phyloP scores from a whole-genome alignment of 1,140 invertebrate species.

The Megathymus violae region DNA sequence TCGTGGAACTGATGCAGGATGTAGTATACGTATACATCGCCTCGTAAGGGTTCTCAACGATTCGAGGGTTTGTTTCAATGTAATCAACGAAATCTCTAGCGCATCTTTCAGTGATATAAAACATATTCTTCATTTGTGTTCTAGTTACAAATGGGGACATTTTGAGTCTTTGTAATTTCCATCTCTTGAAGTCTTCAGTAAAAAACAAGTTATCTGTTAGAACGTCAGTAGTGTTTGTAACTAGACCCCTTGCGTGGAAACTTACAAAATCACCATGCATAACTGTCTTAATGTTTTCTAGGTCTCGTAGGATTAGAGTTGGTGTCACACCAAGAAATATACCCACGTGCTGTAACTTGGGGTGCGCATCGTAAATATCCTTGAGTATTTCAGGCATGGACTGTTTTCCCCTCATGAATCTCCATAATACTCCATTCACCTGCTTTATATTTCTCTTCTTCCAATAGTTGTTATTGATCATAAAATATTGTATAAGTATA shows the following conservation, averaged over 20 bases:
- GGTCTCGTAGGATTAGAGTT: conserved; percentile 60
- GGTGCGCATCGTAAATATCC: conserved; percentile 46
- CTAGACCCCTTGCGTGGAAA: conserved; percentile 65
- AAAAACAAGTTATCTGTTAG: conserved; percentile 70
- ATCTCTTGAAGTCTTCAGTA: conserved; percentile 61
- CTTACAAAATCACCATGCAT: conserved; percentile 80
- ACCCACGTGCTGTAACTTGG: conserved; percentile 44
- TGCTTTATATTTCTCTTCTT: conserved; percentile 47
- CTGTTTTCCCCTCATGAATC: conserved; percentile 41
- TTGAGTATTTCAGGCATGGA: conserved; percentile 49
- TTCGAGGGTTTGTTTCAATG: conserved; percentile 39
- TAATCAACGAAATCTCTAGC: conserved; percentile 49
- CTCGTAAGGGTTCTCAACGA: conserved; percentile 43
- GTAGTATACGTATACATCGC: conserved; percentile 47
- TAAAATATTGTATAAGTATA: conserved; percentile 26
- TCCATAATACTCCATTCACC: conserved; percentile 39
- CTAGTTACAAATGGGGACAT: conserved; percentile 66
- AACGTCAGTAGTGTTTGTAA: conserved; percentile 60
- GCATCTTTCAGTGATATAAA: conserved; percentile 61
- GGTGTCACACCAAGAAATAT: conserved; percentile 38
- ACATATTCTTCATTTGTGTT: conserved; percentile 78
- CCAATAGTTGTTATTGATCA: conserved; percentile 50
- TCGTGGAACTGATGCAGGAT: conserved; percentile 43
- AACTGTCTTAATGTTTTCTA: conserved; percentile 82
- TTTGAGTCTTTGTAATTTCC: conserved; percentile 69